Evolutionary conservation across 2,113 vertebrate genomes (phyloP).

Genomic region (Myiopsitta monachus): DNA sequence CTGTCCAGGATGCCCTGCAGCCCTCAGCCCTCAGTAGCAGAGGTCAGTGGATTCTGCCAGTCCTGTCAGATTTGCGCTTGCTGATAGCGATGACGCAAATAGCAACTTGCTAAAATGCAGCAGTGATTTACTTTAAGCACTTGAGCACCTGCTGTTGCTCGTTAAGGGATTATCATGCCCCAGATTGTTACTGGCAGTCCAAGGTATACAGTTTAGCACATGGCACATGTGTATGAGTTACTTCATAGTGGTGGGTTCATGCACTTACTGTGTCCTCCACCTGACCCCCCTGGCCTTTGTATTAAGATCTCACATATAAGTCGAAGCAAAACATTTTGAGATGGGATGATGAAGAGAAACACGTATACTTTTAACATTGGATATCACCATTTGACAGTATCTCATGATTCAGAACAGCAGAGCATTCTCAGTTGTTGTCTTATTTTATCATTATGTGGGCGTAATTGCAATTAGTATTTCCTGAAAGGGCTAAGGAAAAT

Average conservation of each 20-base stretch:
- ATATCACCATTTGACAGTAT: background rate
- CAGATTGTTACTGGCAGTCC: conserved; percentile 55
- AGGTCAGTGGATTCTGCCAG: background rate
- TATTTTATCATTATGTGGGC: background rate
- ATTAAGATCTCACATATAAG: background rate
- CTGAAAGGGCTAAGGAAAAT: background rate
- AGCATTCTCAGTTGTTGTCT: background rate
- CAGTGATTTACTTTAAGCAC: conserved; percentile 71
- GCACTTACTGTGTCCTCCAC: background rate
- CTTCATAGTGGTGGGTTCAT: background rate
- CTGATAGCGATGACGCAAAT: conserved; percentile 50
- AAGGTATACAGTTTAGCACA: conserved; percentile 18
- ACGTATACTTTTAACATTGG: background rate
- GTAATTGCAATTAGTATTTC: background rate
- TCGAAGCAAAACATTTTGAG: background rate
- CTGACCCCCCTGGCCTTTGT: background rate
- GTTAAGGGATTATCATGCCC: conserved; percentile 67
- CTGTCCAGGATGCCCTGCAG: background rate
- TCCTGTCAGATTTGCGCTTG: conserved; percentile 7
- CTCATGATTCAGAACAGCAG: background rate
- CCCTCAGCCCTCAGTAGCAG: background rate
- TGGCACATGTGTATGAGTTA: background rate
- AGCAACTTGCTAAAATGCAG: conserved; percentile 57
- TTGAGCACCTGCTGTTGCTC: conserved; percentile 75
- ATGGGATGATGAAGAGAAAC: background rate